Percentiles rank a stretch among this genome's conserved stretches.
phyloP scores from a whole-genome alignment of 2,113 vertebrate genomes.

The Hippocampus mohnikei region DNA sequence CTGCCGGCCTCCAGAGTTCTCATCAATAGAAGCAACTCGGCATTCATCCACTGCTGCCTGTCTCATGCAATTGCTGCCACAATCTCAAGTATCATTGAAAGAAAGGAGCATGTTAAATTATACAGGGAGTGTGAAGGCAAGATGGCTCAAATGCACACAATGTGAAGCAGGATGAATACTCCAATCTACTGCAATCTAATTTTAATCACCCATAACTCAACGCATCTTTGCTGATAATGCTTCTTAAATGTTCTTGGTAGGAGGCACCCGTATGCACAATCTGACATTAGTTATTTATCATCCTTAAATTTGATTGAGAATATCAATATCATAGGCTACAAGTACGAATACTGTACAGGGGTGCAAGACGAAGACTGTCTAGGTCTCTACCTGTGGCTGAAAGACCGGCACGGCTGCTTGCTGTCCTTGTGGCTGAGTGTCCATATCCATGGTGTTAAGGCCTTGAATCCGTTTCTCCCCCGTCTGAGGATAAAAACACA shows the following conservation, averaged over 20 bases:
- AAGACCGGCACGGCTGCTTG: conserved; percentile 81
- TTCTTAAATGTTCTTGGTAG: background rate
- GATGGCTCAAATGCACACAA: conserved; percentile 13
- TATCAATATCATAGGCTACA: background rate
- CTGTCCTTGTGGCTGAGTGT: conserved; percentile 86
- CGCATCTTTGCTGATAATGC: background rate
- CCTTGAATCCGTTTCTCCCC: conserved; percentile 63
- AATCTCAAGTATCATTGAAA: conserved; percentile 27
- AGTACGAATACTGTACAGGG: too few species aligned
- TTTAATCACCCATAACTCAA: background rate
- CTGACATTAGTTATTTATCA: background rate
- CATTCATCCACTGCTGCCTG: conserved; percentile 52
- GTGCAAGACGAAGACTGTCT: background rate
- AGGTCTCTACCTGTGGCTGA: conserved; percentile 83
- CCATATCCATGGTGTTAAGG: conserved; percentile 87
- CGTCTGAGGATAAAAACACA: conserved; percentile 74
- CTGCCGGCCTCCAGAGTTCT: conserved; percentile 51
- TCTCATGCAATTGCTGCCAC: conserved; percentile 33
- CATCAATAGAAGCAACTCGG: conserved; percentile 62
- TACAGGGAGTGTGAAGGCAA: background rate
- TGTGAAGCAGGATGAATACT: background rate
- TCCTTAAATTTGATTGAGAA: too few species aligned
- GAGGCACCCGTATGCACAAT: background rate
- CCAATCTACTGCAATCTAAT: background rate
- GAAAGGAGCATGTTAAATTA: background rate